These are phyloP conservation scores for Antitype chi DNA, from an alignment of 2,888 invertebrate genomes.

Conservation along the genomic window DNA sequence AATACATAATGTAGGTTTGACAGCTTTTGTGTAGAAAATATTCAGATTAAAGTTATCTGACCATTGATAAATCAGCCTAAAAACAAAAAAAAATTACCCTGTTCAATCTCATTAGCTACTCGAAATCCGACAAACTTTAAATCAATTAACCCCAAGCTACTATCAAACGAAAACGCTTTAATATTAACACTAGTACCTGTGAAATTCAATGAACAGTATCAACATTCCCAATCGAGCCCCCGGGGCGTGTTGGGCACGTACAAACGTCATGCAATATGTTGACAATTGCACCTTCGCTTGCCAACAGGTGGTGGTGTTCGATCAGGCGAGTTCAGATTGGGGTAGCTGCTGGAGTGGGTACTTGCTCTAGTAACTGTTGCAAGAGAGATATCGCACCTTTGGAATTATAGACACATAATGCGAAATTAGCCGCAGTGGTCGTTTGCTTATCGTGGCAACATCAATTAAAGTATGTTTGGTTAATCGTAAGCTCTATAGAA, in stretches of 20 bases:
- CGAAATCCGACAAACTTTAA: conserved; percentile 12
- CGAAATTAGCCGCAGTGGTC: too few species aligned
- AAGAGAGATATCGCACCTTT: neutral
- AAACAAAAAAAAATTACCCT: neutral
- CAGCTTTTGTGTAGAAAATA: too few species aligned
- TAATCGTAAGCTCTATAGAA: too few species aligned
- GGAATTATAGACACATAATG: too few species aligned
- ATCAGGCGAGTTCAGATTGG: conserved; percentile 52
- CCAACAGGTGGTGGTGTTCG: conserved; percentile 76
- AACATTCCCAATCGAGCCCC: conserved; percentile 62
- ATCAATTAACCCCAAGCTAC: conserved; percentile 31
- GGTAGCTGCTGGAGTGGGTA: conserved; percentile 21
- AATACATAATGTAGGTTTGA: too few species aligned
- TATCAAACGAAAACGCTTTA: conserved; percentile 41
- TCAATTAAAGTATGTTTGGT: too few species aligned
- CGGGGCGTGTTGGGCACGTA: conserved; percentile 68
- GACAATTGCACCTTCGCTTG: conserved; percentile 72
- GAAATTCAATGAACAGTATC: conserved; percentile 64
- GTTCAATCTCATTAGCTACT: neutral
- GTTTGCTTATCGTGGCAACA: too few species aligned
- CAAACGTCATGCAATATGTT: conserved; percentile 70
- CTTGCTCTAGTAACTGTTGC: neutral
- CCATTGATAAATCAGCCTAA: too few species aligned
- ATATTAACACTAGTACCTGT: conserved; percentile 41
- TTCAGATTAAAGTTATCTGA: too few species aligned